Percentiles rank a stretch among this genome's conserved stretches.
These are phyloP conservation scores for Rissa tridactyla DNA, from an alignment of 2,113 vertebrate genomes.

Conservation along the genomic window DNA sequence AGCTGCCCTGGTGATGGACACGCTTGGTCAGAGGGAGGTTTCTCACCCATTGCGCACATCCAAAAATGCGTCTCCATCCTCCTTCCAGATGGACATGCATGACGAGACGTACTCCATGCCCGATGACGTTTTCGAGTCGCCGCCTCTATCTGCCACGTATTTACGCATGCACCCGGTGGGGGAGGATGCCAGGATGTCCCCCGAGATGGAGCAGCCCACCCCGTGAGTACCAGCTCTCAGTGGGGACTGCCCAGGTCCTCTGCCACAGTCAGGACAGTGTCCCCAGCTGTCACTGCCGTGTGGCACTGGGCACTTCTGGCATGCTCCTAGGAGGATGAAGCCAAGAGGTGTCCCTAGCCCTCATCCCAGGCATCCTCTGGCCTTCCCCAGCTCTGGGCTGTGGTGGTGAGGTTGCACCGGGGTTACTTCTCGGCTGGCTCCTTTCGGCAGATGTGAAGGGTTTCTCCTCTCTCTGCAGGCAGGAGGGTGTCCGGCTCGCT, in stretches of 20 bases:
- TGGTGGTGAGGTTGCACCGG: accelerated
- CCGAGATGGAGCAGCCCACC: conserved; percentile 57
- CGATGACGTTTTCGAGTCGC: conserved; percentile 95
- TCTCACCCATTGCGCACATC: not conserved
- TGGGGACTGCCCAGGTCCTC: too few relatives aligned
- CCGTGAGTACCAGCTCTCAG: conserved; percentile 72
- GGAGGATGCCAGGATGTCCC: conserved; percentile 62
- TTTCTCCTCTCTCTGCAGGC: conserved; percentile 56
- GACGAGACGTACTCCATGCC: conserved; percentile 90
- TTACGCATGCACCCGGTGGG: conserved; percentile 46
- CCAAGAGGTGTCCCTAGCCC: not conserved
- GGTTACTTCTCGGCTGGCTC: not conserved
- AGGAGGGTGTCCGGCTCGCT: conserved; percentile 7
- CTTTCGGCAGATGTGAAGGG: not conserved
- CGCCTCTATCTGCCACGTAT: conserved; percentile 83
- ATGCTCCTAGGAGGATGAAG: not conserved
- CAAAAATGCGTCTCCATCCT: accelerated
- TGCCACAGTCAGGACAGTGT: not conserved
- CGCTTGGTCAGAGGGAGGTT: accelerated
- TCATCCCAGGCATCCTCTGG: not conserved
- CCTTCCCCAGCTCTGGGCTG: not conserved
- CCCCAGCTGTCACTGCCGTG: accelerated
- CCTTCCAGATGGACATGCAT: conserved; percentile 78
- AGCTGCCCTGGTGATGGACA: not conserved
- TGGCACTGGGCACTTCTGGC: accelerated